phyloP scores from a whole-genome alignment of 2,888 invertebrate genomes.

The Drosophila ustulata region DNA sequence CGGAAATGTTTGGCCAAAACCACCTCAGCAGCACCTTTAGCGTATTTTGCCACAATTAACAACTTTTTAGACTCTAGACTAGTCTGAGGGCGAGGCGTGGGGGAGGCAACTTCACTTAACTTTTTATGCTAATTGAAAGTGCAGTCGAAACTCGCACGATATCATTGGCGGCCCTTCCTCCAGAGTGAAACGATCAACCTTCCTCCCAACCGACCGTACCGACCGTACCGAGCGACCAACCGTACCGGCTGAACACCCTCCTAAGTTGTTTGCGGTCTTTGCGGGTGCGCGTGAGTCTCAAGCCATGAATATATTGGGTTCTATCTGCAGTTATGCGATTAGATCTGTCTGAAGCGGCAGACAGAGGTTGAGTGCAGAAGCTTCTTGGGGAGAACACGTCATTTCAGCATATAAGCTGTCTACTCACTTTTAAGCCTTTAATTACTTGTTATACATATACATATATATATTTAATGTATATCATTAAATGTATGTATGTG shows the following conservation, averaged over 20 bases:
- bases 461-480: background rate
- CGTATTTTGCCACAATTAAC: slow-evolving; percentile 53
- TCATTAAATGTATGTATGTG: background rate
- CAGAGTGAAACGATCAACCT: background rate
- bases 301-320: slow-evolving; percentile 14
- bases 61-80: slow-evolving; percentile 43
- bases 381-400: background rate
- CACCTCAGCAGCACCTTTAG: background rate
- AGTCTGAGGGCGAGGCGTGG: background rate
- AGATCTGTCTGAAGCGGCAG: slow-evolving; percentile 1
- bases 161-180: slow-evolving; percentile 2
- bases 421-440: background rate
- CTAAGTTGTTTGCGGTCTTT: background rate
- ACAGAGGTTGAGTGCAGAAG: background rate
- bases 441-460: background rate
- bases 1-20: slow-evolving; percentile 57
- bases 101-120: slow-evolving; percentile 7
- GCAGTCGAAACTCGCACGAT: slow-evolving; percentile 40
- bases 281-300: slow-evolving; percentile 1
- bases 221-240: background rate
- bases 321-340: slow-evolving; percentile 16
- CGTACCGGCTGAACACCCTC: background rate
- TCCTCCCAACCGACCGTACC: background rate
- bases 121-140: slow-evolving; percentile 63
- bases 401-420: background rate